Conservation (phyloP, 2,888 invertebrate species). For the Dastarcus helophoroides region DNA sequence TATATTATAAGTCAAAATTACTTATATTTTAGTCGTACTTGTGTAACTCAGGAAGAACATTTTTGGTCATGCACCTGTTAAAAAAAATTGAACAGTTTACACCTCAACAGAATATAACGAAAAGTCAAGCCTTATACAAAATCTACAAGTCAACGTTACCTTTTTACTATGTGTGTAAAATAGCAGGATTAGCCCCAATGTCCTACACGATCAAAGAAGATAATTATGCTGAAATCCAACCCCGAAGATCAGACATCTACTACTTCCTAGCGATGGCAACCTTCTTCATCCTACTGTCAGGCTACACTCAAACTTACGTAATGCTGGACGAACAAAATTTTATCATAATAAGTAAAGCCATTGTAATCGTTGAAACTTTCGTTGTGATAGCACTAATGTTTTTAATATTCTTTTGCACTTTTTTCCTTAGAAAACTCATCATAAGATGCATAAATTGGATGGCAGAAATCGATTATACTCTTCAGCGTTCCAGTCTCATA, state of each 20-base stretch:
- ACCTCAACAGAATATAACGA: no score
- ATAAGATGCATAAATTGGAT: slow-evolving; percentile 12
- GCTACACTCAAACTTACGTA: slow-evolving; percentile 13
- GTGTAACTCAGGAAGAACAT: no score
- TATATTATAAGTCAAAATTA: no score
- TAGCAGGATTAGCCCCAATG: slow-evolving; percentile 12
- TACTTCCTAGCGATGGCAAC: slow-evolving; percentile 13
- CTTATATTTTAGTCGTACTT: no score
- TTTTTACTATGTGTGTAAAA: slow-evolving; percentile 11
- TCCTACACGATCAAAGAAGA: slow-evolving; percentile 7
- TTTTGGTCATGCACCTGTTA: no score
- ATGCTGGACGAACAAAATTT: slow-evolving; percentile 10
- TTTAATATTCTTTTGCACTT: slow-evolving; percentile 10
- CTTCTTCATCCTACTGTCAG: slow-evolving; percentile 9
- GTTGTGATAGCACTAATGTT: slow-evolving; percentile 11
- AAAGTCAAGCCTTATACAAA: no score
- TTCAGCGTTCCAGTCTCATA: slow-evolving; percentile 13
- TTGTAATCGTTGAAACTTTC: slow-evolving; percentile 11
- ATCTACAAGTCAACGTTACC: slow-evolving; percentile 13
- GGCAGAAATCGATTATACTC: slow-evolving; percentile 17
- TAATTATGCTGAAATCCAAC: neutral
- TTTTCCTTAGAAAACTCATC: slow-evolving; percentile 10
- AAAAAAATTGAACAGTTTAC: no score
- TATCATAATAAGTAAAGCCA: slow-evolving; percentile 7
- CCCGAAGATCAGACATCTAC: slow-evolving; percentile 12